Evolutionary conservation across 1,140 invertebrate genomes (phyloP), one percentile per base, ranked within the genome.

Genomic region (Eciton burchellii): DNA sequence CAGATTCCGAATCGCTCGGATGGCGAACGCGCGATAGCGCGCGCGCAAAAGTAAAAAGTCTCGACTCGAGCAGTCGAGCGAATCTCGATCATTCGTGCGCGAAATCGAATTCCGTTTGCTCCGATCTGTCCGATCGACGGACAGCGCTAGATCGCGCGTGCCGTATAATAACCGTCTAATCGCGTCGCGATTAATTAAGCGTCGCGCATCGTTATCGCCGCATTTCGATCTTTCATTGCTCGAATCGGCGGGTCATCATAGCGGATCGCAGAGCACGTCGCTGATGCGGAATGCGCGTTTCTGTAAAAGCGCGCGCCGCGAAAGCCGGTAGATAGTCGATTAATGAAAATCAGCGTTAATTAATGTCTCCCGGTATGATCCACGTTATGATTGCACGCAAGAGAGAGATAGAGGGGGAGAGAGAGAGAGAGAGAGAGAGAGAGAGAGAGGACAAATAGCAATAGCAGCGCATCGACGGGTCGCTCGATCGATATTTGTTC

Each of bases 331-430:
- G 35, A 26, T 41, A 59, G 12, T 26, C 16, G 35, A 41, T 81
- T 85, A 82, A 57, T 52, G 47, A 54, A 52, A 52, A 68, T 68
- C 76, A 68, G 45, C 41, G 56, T 82, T 86, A 74, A 86, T 86
- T 85, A 73, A 86, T 85, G 52, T 60, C 11, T 41, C 62, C 41
- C 4, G n/a, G 82, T 16, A 6, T 11, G 71, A 63, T 70, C 19
- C 65, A 43, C 59, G 65, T 65, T 52, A 16, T 47, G 57, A 63
- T 16, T 21, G 43, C n/a, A 21, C 4, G 6, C 2, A 35, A 35
- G 35, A 6, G 35, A 6, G 6, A 35, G 35, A 6, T 2, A 35
- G 35, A 35, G 35, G 6, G 35, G 6, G 35, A 35, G 35, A 35
- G 35, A 35, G 35, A 35, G 35, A 35, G 35, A 35, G 6, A 35